Evolutionary conservation across 2,888 invertebrate species (phyloP).

Genomic region (Drosophila peninsularis): DNA sequence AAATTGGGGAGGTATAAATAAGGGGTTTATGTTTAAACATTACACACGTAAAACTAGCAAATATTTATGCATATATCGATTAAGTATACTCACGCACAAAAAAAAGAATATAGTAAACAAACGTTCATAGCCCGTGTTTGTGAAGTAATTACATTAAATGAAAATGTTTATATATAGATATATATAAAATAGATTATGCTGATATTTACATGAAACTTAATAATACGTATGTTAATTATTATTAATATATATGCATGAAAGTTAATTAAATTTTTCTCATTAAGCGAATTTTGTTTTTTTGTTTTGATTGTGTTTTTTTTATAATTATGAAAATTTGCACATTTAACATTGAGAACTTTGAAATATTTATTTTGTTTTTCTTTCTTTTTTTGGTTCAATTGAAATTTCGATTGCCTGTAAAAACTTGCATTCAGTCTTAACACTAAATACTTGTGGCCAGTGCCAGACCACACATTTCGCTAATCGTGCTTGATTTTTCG

Average conservation of each 20-base stretch:
- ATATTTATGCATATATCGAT: slow-evolving; percentile 30
- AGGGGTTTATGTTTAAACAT: slow-evolving; percentile 39
- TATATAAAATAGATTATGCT: slow-evolving; percentile 31
- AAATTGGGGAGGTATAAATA: slow-evolving; percentile 66
- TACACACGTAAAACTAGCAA: slow-evolving; percentile 55
- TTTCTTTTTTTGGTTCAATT: slow-evolving; percentile 7
- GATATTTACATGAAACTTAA: slow-evolving; percentile 74
- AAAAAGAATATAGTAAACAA: slow-evolving; percentile 23
- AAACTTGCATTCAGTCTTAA: slow-evolving; percentile 56
- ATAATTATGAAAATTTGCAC: slow-evolving; percentile 36
- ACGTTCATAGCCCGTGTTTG: slow-evolving; percentile 38
- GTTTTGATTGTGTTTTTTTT: slow-evolving; percentile 29
- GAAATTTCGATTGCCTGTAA: slow-evolving; percentile 15
- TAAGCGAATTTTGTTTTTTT: slow-evolving; percentile 13
- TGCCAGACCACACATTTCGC: not conserved
- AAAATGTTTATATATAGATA: slow-evolving; percentile 27
- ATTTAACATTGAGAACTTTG: slow-evolving; percentile 50
- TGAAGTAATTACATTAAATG: slow-evolving; percentile 49
- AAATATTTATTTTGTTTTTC: not conserved
- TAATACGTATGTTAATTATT: slow-evolving; percentile 18
- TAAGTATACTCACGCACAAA: slow-evolving; percentile 18
- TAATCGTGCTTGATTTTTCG: not conserved
- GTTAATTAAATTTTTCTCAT: slow-evolving; percentile 26
- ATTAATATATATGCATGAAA: slow-evolving; percentile 25
- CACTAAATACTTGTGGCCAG: slow-evolving; percentile 51